These are phyloP conservation scores for Galeopsomyia nigrocyanea DNA, from an alignment of 2,888 invertebrate genomes.

Conservation along the genomic window DNA sequence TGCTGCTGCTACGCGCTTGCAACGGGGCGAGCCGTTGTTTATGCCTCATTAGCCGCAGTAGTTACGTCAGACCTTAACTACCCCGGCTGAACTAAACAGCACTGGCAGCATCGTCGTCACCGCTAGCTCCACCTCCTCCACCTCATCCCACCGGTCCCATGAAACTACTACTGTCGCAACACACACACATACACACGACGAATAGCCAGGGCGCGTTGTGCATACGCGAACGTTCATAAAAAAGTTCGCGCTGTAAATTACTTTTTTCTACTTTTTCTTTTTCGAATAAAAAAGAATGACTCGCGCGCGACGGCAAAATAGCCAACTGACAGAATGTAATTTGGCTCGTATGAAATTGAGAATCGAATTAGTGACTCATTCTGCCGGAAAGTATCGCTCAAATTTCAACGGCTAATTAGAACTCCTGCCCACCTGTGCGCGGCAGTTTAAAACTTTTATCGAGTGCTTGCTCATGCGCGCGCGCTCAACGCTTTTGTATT, in stretches of 20 bases:
- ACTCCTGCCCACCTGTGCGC: too few relatives aligned
- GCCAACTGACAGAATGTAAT: too few relatives aligned
- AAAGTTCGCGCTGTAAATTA: constrained; percentile 22
- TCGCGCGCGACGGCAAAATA: too few relatives aligned
- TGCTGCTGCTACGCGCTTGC: constrained; percentile 47
- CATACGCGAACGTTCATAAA: not conserved
- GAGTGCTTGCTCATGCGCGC: too few relatives aligned
- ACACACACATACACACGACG: not conserved
- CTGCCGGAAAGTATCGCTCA: too few relatives aligned
- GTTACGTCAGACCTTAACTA: constrained; percentile 62
- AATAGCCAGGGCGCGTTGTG: not conserved
- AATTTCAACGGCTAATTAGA: too few relatives aligned
- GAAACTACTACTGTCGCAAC: constrained; percentile 18
- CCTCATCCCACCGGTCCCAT: constrained; percentile 15
- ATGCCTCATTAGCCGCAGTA: constrained; percentile 62
- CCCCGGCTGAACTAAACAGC: constrained; percentile 56
- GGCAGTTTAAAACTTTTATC: too few relatives aligned
- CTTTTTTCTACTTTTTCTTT: not conserved
- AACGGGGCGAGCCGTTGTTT: constrained; percentile 55
- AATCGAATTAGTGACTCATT: too few relatives aligned
- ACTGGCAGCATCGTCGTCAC: constrained; percentile 37
- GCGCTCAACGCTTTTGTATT: too few relatives aligned
- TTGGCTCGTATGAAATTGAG: too few relatives aligned
- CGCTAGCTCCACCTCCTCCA: constrained; percentile 9
- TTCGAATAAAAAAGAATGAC: not conserved